Percentiles rank a stretch among this genome's conserved stretches.
These are phyloP conservation scores for Rhagophthalmus giganteus DNA, from an alignment of 2,888 invertebrate species.

Conservation along the genomic window DNA sequence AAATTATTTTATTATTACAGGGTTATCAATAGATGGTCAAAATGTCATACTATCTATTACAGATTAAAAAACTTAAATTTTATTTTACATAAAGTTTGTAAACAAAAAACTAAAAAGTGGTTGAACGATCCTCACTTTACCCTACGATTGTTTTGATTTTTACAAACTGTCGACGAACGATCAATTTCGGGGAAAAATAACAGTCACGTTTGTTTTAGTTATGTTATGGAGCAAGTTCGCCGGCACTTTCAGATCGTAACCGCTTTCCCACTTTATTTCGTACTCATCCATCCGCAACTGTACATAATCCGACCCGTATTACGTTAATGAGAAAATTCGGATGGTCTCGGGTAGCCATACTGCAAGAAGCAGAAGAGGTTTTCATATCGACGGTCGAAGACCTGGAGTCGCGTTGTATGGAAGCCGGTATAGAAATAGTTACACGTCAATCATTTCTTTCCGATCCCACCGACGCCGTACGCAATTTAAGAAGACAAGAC, in stretches of 20 bases:
- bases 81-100: too few relatives aligned
- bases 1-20: too few relatives aligned
- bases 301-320: slow-evolving; percentile 97
- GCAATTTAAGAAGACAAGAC: slow-evolving; percentile 92
- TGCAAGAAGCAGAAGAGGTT: slow-evolving; percentile 98
- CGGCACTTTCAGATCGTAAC: slow-evolving; percentile 94
- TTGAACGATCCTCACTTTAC: too few relatives aligned
- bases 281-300: slow-evolving; percentile 98
- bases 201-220: slow-evolving; percentile 68
- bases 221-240: slow-evolving; percentile 98
- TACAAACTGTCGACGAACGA: neutral
- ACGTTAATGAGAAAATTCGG: slow-evolving; percentile 96
- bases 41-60: too few relatives aligned
- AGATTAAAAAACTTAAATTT: too few relatives aligned
- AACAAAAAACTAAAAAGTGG: too few relatives aligned
- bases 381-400: slow-evolving; percentile 90
- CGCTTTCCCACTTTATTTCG: slow-evolving; percentile 98
- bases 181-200: neutral
- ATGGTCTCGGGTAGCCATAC: slow-evolving; percentile 95
- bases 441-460: slow-evolving; percentile 96
- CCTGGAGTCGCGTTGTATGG: slow-evolving; percentile 90
- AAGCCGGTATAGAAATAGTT: slow-evolving; percentile 91
- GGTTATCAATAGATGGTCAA: too few relatives aligned
- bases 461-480: slow-evolving; percentile 94
- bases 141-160: too few relatives aligned